A percentile compares a stretch with the other conserved stretches of the same genome.
These are phyloP conservation scores for Aelia acuminata DNA, from an alignment of 2,888 invertebrate genomes.

Conservation along the genomic window DNA sequence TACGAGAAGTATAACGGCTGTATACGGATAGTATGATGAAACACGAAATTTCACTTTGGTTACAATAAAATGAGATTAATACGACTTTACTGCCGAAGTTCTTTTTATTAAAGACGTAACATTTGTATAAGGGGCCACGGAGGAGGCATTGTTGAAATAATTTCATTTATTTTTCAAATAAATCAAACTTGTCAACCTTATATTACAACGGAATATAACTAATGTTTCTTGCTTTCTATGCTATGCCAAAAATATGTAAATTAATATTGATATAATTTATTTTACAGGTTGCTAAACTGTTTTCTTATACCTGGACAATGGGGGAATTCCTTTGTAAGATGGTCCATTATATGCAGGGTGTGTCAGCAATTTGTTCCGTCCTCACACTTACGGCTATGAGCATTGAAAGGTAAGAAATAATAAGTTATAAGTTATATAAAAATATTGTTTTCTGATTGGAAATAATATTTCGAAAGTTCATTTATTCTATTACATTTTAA, in stretches of 20 bases:
- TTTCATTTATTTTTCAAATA: no score
- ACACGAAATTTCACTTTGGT: background rate
- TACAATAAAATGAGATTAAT: background rate
- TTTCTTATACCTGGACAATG: conserved; percentile 79
- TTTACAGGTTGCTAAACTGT: conserved; percentile 76
- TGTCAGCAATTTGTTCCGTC: conserved; percentile 80
- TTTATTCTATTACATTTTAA: no score
- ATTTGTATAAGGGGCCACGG: background rate
- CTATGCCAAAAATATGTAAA: background rate
- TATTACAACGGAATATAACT: no score
- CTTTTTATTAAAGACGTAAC: background rate
- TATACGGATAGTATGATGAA: background rate
- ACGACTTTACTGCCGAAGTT: background rate
- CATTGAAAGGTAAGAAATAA: conserved; percentile 75
- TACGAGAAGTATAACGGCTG: background rate
- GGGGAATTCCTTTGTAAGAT: conserved; percentile 78
- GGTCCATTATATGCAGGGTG: conserved; percentile 80
- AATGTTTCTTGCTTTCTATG: background rate
- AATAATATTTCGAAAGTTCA: no score
- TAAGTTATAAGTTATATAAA: no score
- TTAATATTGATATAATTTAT: conserved; percentile 47
- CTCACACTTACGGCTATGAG: conserved; percentile 81
- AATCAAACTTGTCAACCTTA: no score
- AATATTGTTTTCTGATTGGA: no score
- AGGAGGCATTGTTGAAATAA: no score